phyloP scores from a whole-genome alignment of 2,797 vertebrate genomes.

The Ctenopoma kingsleyae region DNA sequence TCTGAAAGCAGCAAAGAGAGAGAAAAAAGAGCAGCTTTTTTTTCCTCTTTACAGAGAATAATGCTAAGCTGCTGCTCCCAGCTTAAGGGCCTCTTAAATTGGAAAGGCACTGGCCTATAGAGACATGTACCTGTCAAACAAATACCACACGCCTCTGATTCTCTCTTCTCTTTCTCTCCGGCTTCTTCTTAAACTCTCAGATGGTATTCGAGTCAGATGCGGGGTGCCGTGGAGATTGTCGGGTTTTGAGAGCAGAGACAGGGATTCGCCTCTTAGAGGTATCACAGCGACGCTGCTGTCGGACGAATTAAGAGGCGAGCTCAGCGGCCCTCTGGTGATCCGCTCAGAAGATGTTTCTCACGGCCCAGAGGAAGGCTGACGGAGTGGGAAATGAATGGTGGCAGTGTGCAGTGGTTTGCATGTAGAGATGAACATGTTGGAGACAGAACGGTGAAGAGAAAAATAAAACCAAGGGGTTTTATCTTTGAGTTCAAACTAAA shows the following conservation, averaged over 20 bases:
- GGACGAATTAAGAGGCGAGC: slow-evolving; percentile 69
- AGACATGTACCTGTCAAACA: slow-evolving; percentile 84
- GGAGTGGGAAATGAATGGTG: neutral
- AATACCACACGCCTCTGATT: slow-evolving; percentile 74
- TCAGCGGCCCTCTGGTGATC: slow-evolving; percentile 56
- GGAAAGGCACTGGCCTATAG: slow-evolving; percentile 78
- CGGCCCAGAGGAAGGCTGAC: slow-evolving; percentile 40
- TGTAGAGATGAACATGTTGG: slow-evolving; percentile 18
- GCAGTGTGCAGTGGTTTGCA: neutral
- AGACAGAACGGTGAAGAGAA: neutral
- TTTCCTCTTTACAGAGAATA: slow-evolving; percentile 67
- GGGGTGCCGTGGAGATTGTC: slow-evolving; percentile 52
- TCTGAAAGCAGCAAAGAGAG: slow-evolving; percentile 53
- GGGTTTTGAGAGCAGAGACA: slow-evolving; percentile 62
- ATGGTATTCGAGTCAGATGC: slow-evolving; percentile 59
- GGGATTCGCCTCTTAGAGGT: slow-evolving; percentile 59
- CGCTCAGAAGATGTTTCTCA: slow-evolving; percentile 66
- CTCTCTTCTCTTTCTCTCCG: slow-evolving; percentile 43
- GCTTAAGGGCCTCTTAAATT: slow-evolving; percentile 81
- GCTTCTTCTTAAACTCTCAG: slow-evolving; percentile 63
- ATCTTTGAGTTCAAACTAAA: slow-evolving; percentile 1
- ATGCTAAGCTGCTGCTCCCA: slow-evolving; percentile 75
- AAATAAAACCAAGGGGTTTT: neutral
- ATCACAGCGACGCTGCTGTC: slow-evolving; percentile 63
- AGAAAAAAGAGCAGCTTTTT: slow-evolving; percentile 32